Base-by-base conservation (phyloP, 2,888 invertebrate genomes). In the Notocelia uddmanniana region DNA sequence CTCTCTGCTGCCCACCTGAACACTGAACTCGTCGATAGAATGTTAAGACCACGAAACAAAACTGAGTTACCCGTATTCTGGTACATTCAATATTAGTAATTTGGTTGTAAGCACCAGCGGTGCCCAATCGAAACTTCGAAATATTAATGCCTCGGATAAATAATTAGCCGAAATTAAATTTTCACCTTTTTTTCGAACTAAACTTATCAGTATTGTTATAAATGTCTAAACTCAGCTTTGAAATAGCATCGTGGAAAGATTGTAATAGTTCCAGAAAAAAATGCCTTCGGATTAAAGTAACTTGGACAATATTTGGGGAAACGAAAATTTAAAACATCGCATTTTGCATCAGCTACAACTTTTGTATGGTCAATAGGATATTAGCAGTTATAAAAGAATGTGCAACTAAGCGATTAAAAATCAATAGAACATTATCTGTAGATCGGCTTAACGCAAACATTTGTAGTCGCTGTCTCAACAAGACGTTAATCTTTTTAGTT, bases 371-470 rank as follows among this genome's bases (percentile, higher is more conserved):
- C 31, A 31, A 2, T 9, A 57, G n/a, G 18, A 48, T n/a, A 41
- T 34, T 58, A 52, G n/a, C 23, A 63, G 34, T 34, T 15, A 52
- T 19, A 26, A 54, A 41, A 8, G 37, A 37, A 23, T 60, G 66
- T 57, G 66, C 66, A 66, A 57, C 26, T 8, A n/a, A 66, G 15
- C 26, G 26, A 26, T 66, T 55, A 55, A 57, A 66, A 55, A 55
- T 57, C 45, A 57, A 66, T 45, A 55, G 6, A 64, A 64, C 64
- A 64, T 64, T 54, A 66, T 66, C 66, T 55, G 26, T 26, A 26
- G 45, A 57, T 66, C 66, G 31, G 23, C 26, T 41, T 41, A 66
- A 66, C 26, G 55, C 66, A 66, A 66, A 57, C 55, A 45, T 57
- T 64, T 64, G 64, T 52, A 52, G 19, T 63, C 0, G 62, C 50